Conservation (phyloP, 37 sponge, comb jelly and placozoan genomes). For the Haliclona indistincta region DNA sequence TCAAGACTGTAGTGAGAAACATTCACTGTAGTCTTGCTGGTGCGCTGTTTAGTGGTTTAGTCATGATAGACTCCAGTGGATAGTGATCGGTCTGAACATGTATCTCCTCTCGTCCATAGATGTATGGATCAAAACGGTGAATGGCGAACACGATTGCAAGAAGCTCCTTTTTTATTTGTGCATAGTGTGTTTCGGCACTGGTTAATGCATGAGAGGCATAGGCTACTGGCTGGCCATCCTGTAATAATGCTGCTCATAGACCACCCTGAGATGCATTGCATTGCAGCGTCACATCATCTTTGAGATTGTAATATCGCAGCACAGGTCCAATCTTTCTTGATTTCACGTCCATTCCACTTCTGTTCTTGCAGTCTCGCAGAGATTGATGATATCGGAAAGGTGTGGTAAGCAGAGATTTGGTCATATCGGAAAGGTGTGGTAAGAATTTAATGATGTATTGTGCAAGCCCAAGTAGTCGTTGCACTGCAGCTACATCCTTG, state of each 20-base stretch:
- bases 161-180: too few species aligned
- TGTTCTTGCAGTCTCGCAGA: constrained; percentile 28
- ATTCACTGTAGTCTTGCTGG: not conserved
- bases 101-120: not conserved
- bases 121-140: too few species aligned
- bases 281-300: too few species aligned
- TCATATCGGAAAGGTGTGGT: not conserved
- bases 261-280: not conserved
- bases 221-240: too few species aligned
- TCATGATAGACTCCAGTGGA: not conserved
- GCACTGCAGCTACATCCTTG: not conserved
- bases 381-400: not conserved
- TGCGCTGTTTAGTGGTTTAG: not conserved
- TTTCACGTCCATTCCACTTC: constrained; percentile 2
- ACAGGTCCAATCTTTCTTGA: not conserved
- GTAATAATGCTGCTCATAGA: not conserved
- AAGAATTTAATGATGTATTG: not conserved
- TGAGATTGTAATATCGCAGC: not conserved
- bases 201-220: too few species aligned
- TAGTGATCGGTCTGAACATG: not conserved
- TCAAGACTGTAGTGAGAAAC: not conserved
- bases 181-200: too few species aligned
- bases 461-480: not conserved
- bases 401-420: not conserved
- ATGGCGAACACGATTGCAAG: too few species aligned